Evolutionary conservation across 2,888 invertebrate genomes (phyloP).

Genomic region (Scelioninae gen. 1): DNA sequence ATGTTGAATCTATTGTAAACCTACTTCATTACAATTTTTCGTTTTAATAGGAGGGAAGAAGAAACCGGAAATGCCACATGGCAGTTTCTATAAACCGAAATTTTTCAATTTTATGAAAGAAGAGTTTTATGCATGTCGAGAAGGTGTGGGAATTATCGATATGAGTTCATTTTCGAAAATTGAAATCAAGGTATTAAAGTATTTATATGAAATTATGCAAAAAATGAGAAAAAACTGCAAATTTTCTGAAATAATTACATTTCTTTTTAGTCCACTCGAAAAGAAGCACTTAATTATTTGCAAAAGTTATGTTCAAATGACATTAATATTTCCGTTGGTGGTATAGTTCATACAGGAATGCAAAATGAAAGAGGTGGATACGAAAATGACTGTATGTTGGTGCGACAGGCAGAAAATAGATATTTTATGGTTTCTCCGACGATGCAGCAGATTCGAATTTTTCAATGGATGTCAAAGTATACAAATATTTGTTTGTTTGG

Average conservation of each 20-base stretch:
- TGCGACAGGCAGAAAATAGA: constrained; percentile 87
- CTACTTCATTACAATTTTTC: too few relatives aligned
- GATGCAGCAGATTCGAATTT: constrained; percentile 90
- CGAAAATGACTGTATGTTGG: constrained; percentile 90
- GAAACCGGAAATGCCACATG: constrained; percentile 86
- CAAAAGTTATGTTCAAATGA: constrained; percentile 89
- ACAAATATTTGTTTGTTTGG: background rate
- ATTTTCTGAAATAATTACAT: too few relatives aligned
- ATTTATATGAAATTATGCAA: too few relatives aligned
- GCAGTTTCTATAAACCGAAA: constrained; percentile 88
- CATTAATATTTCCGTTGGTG: constrained; percentile 87
- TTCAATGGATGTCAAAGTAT: constrained; percentile 87
- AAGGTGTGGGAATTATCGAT: constrained; percentile 91
- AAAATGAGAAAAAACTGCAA: too few relatives aligned
- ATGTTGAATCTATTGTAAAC: too few relatives aligned
- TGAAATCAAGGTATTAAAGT: constrained; percentile 88
- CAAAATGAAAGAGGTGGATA: constrained; percentile 89
- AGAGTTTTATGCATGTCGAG: constrained; percentile 90
- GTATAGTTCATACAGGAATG: constrained; percentile 89
- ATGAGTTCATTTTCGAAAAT: constrained; percentile 92
- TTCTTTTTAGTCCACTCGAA: constrained; percentile 85
- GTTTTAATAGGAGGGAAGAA: too few relatives aligned
- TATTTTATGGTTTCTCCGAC: constrained; percentile 92
- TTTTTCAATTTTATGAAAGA: constrained; percentile 89
- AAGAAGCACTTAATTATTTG: constrained; percentile 87